Evolutionary conservation across 2,113 vertebrate genomes (phyloP).

Genomic region (Struthidea cinerea): DNA sequence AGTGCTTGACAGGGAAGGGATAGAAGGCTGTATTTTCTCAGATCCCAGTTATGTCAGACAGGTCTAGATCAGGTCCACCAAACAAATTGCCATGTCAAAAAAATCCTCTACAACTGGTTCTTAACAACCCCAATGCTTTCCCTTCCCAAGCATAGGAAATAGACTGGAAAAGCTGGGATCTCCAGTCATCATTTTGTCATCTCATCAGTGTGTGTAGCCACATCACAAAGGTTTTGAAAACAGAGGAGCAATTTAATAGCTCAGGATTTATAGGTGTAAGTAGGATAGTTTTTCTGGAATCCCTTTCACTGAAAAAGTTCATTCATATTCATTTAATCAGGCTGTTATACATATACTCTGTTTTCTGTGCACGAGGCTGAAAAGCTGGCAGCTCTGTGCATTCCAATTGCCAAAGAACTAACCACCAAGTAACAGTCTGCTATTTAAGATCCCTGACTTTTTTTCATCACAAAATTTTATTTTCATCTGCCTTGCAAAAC

Average conservation of each 20-base stretch:
- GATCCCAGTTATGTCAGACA: not conserved
- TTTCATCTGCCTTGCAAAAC: conserved; percentile 13
- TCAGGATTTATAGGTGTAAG: not conserved
- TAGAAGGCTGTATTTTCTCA: not conserved
- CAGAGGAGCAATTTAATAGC: not conserved
- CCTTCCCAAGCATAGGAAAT: not conserved
- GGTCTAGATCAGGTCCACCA: not conserved
- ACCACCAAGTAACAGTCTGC: not conserved
- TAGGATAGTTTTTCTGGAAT: not conserved
- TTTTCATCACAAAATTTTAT: not conserved
- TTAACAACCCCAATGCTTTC: not conserved
- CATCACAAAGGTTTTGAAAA: not conserved
- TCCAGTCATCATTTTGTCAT: not conserved
- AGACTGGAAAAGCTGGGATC: not conserved
- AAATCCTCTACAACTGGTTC: not conserved
- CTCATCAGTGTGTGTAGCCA: not conserved
- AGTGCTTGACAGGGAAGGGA: not conserved
- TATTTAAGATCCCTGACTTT: not conserved
- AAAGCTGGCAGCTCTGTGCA: not conserved
- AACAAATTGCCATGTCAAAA: not conserved
- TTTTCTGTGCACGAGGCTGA: not conserved
- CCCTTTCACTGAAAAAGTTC: not conserved
- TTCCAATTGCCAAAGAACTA: not conserved
- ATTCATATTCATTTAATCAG: not conserved
- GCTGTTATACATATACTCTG: not conserved